phyloP scores from a whole-genome alignment of 2,797 vertebrate genomes.

The Pelochelys cantorii region DNA sequence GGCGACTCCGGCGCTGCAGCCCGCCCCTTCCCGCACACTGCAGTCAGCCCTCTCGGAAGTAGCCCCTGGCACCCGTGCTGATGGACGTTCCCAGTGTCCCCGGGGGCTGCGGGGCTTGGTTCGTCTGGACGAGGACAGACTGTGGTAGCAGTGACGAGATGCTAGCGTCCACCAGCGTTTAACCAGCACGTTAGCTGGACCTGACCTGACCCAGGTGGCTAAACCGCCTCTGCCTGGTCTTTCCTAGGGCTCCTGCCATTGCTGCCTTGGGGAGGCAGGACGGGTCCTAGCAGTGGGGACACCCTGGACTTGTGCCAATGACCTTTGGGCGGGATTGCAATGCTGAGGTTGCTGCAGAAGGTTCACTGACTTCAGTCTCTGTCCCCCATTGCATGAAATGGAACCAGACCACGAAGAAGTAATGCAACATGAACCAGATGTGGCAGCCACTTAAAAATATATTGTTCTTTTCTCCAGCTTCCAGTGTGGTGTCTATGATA shows the following conservation, averaged over 20 bases:
- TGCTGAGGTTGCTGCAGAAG: background rate
- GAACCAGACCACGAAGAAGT: background rate
- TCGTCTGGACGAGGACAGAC: no score
- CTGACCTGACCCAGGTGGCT: background rate
- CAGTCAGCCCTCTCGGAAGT: background rate
- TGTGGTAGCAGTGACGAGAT: background rate
- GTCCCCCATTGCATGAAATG: background rate
- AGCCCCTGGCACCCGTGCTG: no score
- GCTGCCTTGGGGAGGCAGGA: background rate
- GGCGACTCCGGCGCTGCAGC: background rate
- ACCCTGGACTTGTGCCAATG: background rate
- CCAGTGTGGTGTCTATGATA: background rate
- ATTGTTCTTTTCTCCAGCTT: background rate
- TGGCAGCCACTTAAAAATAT: background rate
- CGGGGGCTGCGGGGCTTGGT: no score
- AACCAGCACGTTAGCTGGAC: background rate
- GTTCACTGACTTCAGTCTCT: background rate
- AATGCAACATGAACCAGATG: background rate
- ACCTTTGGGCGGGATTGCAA: background rate
- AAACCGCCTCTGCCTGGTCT: background rate
- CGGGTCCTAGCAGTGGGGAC: background rate
- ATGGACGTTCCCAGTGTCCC: no score
- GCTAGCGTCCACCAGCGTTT: background rate
- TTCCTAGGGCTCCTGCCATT: background rate
- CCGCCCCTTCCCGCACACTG: background rate